Conservation (phyloP, 2,888 invertebrate genomes). For the Nomada fabriciana region DNA sequence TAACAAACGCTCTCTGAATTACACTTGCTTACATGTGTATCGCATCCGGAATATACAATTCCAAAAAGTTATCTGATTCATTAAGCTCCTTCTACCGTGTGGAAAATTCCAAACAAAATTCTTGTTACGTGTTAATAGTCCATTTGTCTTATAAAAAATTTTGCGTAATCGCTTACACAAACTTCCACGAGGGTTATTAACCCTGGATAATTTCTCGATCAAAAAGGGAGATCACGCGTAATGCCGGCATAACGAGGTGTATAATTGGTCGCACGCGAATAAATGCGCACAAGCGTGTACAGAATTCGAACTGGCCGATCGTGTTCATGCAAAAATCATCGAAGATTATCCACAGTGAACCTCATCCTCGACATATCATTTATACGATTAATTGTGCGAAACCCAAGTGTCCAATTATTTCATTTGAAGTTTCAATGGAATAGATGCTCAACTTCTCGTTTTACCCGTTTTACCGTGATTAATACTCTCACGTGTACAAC, state of each 20-base stretch:
- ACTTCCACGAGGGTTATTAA: conserved; percentile 55
- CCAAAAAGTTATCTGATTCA: conserved; percentile 29
- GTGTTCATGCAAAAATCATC: conserved; percentile 68
- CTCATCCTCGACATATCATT: conserved; percentile 52
- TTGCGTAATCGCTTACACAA: conserved; percentile 59
- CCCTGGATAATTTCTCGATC: conserved; percentile 58
- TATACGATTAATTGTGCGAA: conserved; percentile 2
- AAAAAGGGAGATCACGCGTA: conserved; percentile 74
- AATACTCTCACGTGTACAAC: not conserved
- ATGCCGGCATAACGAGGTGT: conserved; percentile 76
- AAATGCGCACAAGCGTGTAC: conserved; percentile 55
- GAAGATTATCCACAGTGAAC: conserved; percentile 66
- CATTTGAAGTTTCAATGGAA: not conserved
- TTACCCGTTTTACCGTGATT: not conserved
- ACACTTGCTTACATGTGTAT: conserved; percentile 23
- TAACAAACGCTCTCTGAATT: conserved; percentile 35
- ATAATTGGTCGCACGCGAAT: conserved; percentile 74
- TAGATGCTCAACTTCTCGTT: not conserved
- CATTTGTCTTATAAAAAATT: conserved; percentile 59
- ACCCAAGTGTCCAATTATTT: conserved; percentile 37
- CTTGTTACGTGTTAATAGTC: conserved; percentile 54
- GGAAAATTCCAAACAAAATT: conserved; percentile 21
- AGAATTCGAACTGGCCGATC: conserved; percentile 65
- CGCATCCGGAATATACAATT: conserved; percentile 33
- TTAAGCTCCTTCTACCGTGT: conserved; percentile 14